Percentiles rank a stretch among this genome's conserved stretches.
phyloP scores from a whole-genome alignment of 2,888 invertebrate species.

The Sussaba pulchella region DNA sequence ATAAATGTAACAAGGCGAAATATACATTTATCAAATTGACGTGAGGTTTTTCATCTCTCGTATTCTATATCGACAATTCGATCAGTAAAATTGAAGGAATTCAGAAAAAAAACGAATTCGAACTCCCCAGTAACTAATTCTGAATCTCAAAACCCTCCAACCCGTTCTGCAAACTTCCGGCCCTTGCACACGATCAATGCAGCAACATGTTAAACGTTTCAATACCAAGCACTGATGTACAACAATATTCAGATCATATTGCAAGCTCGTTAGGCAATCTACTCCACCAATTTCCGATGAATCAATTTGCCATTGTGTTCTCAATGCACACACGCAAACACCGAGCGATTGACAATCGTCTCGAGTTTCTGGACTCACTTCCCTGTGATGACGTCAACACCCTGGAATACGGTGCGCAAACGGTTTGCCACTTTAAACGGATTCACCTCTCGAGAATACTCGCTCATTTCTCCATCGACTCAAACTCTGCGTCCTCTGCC shows the following conservation, averaged over 20 bases:
- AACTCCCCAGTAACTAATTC: not conserved
- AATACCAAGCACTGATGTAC: not conserved
- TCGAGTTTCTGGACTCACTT: not conserved
- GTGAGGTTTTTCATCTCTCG: no score
- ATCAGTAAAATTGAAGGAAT: no score
- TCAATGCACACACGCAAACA: not conserved
- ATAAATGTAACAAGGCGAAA: no score
- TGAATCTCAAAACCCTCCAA: not conserved
- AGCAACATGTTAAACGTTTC: no score
- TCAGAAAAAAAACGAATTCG: no score
- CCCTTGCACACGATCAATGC: no score
- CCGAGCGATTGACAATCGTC: not conserved
- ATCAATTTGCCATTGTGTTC: slow-evolving; percentile 10
- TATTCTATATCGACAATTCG: no score
- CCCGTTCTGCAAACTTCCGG: no score
- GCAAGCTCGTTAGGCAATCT: not conserved
- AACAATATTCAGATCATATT: no score
- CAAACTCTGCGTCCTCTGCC: not conserved
- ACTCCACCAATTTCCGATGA: not conserved
- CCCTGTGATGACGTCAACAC: not conserved
- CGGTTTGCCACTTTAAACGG: slow-evolving; percentile 16
- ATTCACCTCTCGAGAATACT: slow-evolving; percentile 7
- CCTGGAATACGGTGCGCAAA: not conserved
- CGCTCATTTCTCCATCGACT: not conserved
- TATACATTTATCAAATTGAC: no score